These are phyloP conservation scores for Rapana venosa DNA, from an alignment of 2,888 invertebrate species.

Conservation along the genomic window DNA sequence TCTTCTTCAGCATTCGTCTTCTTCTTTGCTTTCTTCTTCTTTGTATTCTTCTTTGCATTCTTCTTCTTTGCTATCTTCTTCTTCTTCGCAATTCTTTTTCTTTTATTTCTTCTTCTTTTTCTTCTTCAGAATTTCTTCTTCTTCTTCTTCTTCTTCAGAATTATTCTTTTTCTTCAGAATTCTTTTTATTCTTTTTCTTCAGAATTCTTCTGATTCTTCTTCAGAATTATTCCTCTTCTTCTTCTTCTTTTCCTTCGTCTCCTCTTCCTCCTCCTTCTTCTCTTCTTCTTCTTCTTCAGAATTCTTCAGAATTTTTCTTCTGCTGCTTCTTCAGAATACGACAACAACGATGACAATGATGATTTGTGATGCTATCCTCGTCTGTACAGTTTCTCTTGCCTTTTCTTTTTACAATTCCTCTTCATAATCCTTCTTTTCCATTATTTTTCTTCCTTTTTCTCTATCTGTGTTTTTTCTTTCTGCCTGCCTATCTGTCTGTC, in stretches of 20 bases:
- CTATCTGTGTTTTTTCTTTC: no score
- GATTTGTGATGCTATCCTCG: no score
- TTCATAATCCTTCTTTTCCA: no score
- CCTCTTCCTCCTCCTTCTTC: not conserved
- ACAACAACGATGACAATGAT: no score
- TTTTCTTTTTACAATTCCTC: no score
- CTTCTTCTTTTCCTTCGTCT: not conserved
- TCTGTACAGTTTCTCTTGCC: no score
- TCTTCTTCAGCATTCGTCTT: not conserved
- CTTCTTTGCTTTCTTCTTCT: not conserved
- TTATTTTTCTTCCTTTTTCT: no score
- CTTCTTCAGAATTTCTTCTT: not conserved
- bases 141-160: not conserved
- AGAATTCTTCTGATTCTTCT: not conserved
- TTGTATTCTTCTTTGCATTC: not conserved
- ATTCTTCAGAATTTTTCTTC: no score
- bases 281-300: not conserved
- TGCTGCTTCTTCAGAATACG: not conserved
- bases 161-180: not conserved
- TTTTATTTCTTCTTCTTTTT: no score
- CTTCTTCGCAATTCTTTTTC: not conserved
- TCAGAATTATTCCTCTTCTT: not conserved
- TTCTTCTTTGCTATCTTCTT: not conserved
- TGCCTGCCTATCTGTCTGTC: no score
- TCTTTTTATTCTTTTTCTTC: not conserved